phyloP scores from a whole-genome alignment of 1,140 invertebrate genomes.

The Mamestra configurata region DNA sequence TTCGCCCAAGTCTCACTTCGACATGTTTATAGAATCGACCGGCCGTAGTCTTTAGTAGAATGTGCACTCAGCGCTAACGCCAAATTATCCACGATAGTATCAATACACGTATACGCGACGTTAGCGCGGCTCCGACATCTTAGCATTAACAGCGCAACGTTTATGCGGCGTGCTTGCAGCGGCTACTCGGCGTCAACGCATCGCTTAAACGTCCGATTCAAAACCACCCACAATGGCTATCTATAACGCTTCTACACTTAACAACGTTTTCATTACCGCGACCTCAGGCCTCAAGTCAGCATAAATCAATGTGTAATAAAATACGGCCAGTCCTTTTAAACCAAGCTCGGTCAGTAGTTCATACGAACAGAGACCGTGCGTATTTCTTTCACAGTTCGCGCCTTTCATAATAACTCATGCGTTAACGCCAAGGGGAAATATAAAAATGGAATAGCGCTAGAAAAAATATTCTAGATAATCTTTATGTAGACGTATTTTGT shows the following conservation, averaged over 20 bases:
- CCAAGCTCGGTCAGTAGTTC: conserved; percentile 60
- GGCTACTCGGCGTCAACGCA: too few species aligned
- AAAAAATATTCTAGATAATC: conserved; percentile 28
- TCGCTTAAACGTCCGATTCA: background rate
- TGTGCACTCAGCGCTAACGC: too few species aligned
- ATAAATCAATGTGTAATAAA: conserved; percentile 44
- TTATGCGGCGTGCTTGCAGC: too few species aligned
- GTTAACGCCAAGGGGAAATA: conserved; percentile 64
- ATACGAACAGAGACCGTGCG: conserved; percentile 54
- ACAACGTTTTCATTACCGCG: background rate
- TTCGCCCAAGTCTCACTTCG: too few species aligned
- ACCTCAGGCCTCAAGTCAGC: background rate
- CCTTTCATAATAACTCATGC: conserved; percentile 63
- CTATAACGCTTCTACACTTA: background rate
- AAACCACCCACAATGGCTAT: background rate
- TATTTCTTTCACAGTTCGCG: conserved; percentile 56
- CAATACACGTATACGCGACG: too few species aligned
- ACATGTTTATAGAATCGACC: too few species aligned
- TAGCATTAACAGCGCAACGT: too few species aligned
- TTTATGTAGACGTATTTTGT: background rate
- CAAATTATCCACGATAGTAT: too few species aligned
- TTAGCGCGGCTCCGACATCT: too few species aligned
- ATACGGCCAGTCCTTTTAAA: conserved; percentile 21
- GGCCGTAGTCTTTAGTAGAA: too few species aligned
- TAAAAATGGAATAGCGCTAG: conserved; percentile 55